Evolutionary conservation across 2,888 invertebrate genomes (phyloP), one percentile per base, ranked within the genome.

Genomic region (Aphidius colemani): DNA sequence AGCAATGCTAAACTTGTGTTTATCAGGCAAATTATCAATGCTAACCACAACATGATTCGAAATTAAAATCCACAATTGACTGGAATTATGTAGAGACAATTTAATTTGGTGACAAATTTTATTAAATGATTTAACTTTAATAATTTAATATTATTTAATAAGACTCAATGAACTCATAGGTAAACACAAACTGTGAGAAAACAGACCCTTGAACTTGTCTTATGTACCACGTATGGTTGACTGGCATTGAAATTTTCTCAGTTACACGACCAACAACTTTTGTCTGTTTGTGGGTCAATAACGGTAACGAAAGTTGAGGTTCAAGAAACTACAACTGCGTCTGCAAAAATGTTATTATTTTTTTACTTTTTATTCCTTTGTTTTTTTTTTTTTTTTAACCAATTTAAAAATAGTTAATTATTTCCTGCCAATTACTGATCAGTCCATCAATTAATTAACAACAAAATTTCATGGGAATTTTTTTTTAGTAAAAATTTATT

Each of bases 1-100:
- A 91, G 85, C 76, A 92, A 91, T 0, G 87, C 84, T 7, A 69
- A 61, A 8, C 69, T 69, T 40, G 62, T 69, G 2, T 69, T 60
- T 1, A 67, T 73, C 9, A 74, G 59, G 11, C 75, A 56, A 39
- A 72, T 53, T 11, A 77, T 62, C 41, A 79, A 41, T 8, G 66
- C 61, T 30, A 74, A 57, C 66, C 74, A 67, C 63, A 78, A 66
- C 75, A 75, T 71, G 48, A 49, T 50, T 53, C 46, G 49, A 4
- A 44, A 64, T 66, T n/a, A 51, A 61, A 18, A 18, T 39, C 9
- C 56, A 1, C 30, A 40, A 61, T 40, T 7, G 10, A 59, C 30
- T 13, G 30, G 18, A 59, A 44, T 13, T 13, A 49, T 9, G 39
- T 55, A n/a, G 43, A 13, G 30, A 30, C 41, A n/a, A 6, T 8